Conservation (phyloP, 1,140 invertebrate genomes). For the Drosophila carrolli region DNA sequence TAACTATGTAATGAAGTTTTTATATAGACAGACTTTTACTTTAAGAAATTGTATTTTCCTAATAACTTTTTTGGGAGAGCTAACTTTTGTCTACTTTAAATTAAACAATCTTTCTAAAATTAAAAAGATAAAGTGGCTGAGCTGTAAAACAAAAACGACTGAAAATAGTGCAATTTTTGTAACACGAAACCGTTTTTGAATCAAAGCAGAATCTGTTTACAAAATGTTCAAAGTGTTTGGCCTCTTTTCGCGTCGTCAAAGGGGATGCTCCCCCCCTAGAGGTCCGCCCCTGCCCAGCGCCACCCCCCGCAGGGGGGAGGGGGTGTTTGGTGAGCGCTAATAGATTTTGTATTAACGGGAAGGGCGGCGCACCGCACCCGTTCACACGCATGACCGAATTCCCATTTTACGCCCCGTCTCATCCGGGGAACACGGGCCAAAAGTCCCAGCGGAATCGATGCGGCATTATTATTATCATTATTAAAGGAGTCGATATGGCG, state of each 20-base stretch:
- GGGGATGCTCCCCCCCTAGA: conserved; percentile 1
- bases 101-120: too few relatives aligned
- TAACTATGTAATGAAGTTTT: too few relatives aligned
- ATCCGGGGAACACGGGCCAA: conserved; percentile 3
- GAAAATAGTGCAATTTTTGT: neutral
- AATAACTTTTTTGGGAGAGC: too few relatives aligned
- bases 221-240: conserved; percentile 12
- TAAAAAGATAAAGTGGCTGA: neutral
- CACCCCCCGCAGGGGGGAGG: neutral
- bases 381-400: conserved; percentile 74
- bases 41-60: too few relatives aligned
- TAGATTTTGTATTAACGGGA: conserved; percentile 75
- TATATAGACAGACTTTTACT: too few relatives aligned
- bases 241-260: conserved; percentile 15
- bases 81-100: too few relatives aligned
- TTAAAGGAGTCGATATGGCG: conserved; percentile 69
- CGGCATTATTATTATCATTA: conserved; percentile 73
- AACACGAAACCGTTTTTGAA: neutral
- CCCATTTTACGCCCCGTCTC: conserved; percentile 74
- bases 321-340: conserved; percentile 57
- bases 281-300: neutral
- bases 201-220: conserved; percentile 2
- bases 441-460: conserved; percentile 69
- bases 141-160: neutral
- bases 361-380: conserved; percentile 16